Percentiles rank a stretch among this genome's conserved stretches.
These are phyloP conservation scores for Lasioglossum calceatum DNA, from an alignment of 2,888 invertebrate species.

Conservation along the genomic window DNA sequence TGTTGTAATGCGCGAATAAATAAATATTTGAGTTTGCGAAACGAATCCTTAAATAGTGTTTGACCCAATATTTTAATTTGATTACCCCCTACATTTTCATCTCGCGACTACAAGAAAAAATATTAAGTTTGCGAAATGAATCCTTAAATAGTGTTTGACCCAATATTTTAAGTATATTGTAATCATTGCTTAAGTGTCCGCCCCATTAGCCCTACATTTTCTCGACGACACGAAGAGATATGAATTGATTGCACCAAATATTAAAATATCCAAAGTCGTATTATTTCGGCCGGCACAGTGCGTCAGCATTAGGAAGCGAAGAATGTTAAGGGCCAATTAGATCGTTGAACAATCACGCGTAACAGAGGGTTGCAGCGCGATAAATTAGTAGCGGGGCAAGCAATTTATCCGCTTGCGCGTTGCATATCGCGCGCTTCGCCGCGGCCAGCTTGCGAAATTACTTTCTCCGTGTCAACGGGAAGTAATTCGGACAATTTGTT, in stretches of 20 bases:
- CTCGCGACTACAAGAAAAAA: too few species aligned
- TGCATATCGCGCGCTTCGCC: constrained; percentile 28
- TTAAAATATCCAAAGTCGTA: not conserved
- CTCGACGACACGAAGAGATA: not conserved
- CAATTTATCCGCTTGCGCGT: constrained; percentile 45
- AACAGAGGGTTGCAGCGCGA: constrained; percentile 25
- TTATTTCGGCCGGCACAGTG: not conserved
- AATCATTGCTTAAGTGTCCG: not conserved
- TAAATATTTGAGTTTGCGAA: too few species aligned
- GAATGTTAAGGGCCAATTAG: constrained; percentile 47
- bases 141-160: not conserved
- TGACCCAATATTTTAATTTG: not conserved
- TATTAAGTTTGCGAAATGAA: not conserved
- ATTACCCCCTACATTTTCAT: too few species aligned
- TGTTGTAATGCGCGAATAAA: not conserved
- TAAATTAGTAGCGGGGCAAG: constrained; percentile 45
- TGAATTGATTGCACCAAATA: not conserved
- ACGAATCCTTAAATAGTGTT: too few species aligned
- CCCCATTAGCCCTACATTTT: not conserved
- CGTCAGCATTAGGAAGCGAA: not conserved
- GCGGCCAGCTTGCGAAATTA: constrained; percentile 43
- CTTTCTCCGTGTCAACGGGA: constrained; percentile 57
- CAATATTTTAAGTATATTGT: not conserved
- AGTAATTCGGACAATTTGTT: constrained; percentile 63
- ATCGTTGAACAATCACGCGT: constrained; percentile 33